Base-by-base conservation (phyloP, 2,888 invertebrate genomes). In the Agriopis marginaria region DNA sequence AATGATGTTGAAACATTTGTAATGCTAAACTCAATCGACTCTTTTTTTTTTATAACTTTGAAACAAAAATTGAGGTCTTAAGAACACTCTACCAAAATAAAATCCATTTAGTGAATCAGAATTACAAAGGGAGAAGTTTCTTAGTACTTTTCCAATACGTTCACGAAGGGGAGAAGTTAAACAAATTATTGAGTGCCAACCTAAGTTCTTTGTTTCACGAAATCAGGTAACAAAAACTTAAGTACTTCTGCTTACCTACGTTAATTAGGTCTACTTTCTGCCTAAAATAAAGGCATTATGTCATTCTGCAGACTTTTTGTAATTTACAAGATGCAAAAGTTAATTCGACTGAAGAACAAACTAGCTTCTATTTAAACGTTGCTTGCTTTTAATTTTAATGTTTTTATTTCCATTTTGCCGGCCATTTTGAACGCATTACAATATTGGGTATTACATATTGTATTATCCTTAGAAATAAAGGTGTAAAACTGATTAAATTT, bases 91-190 rank as follows among this genome's bases (percentile, higher is more conserved):
- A 62, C 59, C 64, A 49, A 62, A 69, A 63, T 66, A 62, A 56
- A 66, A 72, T 63, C 65, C 70, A 72, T 70, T 72, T 66, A 70
- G 71, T 73, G 72, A 73, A 68, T 73, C 73, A 69, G 71, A 73
- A 76, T 73, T 76, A 72, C 70, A 77, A 76, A 71, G 70, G 66
- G 70, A 68, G 72, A 77, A 70, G 68, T 71, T 69, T 64, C 58
- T 68, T 45, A 61, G 71, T 74, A 70, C 69, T 73, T 69, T 73
- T 66, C 73, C 75, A 67, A 74, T 75, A 74, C 65, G 65, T 69
- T 70, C 61, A 53, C 32, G 59, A 68, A 65, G 61, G 49, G 71
- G 64, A 59, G 60, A 71, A 68, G 65, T 71, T 65, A 68, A 65
- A 71, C 65, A 71, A 65, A 68, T 68, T 71, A 67, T 68, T 62